A percentile compares a stretch with the other conserved stretches of the same genome.
Conservation (phyloP, 2,888 invertebrate species). For the Yponomeuta evonymella region DNA sequence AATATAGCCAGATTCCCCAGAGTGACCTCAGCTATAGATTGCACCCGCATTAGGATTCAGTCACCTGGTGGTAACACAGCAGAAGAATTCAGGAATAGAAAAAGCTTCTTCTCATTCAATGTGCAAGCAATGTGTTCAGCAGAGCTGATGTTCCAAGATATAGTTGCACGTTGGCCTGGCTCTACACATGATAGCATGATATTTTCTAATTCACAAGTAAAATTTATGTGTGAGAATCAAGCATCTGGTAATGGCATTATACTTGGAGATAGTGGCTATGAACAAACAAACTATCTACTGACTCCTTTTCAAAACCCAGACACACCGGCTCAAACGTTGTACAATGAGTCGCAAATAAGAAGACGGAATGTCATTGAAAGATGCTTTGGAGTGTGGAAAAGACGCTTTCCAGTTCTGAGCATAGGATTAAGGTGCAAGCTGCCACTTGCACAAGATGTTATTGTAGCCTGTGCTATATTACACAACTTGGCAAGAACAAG, state of each 20-base stretch:
- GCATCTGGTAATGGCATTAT: constrained; percentile 19
- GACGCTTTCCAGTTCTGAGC: constrained; percentile 20
- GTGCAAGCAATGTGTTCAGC: constrained; percentile 16
- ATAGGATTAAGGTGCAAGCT: constrained; percentile 20
- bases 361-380: constrained; percentile 24
- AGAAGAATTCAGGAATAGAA: constrained; percentile 21
- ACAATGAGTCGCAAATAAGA: constrained; percentile 22
- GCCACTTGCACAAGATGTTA: constrained; percentile 19
- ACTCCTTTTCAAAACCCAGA: constrained; percentile 19
- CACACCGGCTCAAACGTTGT: constrained; percentile 19
- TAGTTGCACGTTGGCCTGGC: constrained; percentile 21
- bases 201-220: constrained; percentile 16
- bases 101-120: constrained; percentile 16
- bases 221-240: constrained; percentile 16
- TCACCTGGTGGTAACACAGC: constrained; percentile 22
- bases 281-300: constrained; percentile 17
- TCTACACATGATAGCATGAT: constrained; percentile 22
- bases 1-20: constrained; percentile 22
- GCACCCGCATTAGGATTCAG: constrained; percentile 20
- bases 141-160: constrained; percentile 13
- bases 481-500: constrained; percentile 21
- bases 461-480: constrained; percentile 22
- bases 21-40: constrained; percentile 21
- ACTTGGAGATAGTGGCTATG: constrained; percentile 23
- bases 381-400: constrained; percentile 22